Percentiles rank a stretch among this genome's conserved stretches.
Evolutionary conservation across 2,797 vertebrate species (phyloP).

Genomic region (Acanthurus lineatus): DNA sequence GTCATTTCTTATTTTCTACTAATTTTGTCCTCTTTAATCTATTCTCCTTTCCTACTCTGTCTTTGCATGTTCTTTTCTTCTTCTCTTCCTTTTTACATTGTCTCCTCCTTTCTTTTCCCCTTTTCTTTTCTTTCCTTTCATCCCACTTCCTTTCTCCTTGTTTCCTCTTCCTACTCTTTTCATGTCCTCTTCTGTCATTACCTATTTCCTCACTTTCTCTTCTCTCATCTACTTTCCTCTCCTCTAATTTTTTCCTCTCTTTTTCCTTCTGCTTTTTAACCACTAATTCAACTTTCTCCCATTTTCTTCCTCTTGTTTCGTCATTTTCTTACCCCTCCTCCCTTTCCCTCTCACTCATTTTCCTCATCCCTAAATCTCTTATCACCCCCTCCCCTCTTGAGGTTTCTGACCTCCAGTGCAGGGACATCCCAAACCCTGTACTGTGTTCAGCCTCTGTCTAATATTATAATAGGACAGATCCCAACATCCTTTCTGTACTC

Average conservation of each 20-base stretch:
- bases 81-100: not conserved
- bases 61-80: not conserved
- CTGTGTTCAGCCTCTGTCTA: constrained; percentile 85
- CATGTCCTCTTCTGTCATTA: not conserved
- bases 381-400: constrained; percentile 40
- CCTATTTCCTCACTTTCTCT: not conserved
- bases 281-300: no score
- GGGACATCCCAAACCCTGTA: constrained; percentile 58
- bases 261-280: no score
- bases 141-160: not conserved
- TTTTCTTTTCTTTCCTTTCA: not conserved
- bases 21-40: not conserved
- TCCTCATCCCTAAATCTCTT: not conserved
- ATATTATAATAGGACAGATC: constrained; percentile 90
- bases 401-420: constrained; percentile 63
- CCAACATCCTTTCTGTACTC: constrained; percentile 70
- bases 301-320: no score
- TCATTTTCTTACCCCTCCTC: not conserved
- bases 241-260: not conserved
- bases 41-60: not conserved
- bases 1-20: not conserved
- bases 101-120: not conserved
- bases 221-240: not conserved
- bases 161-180: not conserved
- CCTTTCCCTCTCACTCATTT: not conserved